These are phyloP conservation scores for Pocillopora meandrina DNA, from an alignment of 92 coral and sea anemone species.

Conservation along the genomic window DNA sequence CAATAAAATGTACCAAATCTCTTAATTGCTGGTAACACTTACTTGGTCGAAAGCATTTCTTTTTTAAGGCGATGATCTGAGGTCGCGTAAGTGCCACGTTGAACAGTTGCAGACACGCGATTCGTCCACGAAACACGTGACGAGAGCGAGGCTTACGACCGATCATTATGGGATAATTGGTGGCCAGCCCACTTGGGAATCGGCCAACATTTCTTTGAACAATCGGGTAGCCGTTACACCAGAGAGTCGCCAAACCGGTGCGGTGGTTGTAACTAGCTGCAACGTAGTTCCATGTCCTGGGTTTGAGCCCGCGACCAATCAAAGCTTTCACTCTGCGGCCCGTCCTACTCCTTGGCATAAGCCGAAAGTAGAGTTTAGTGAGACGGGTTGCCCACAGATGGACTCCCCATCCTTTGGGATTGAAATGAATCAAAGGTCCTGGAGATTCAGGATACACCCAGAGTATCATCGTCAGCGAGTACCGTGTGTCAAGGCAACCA, in stretches of 20 bases:
- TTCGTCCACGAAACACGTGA: constrained; percentile 67
- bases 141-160: constrained; percentile 60
- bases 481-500: constrained; percentile 64
- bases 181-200: constrained; percentile 73
- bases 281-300: constrained; percentile 58
- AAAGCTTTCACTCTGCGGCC: constrained; percentile 41
- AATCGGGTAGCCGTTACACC: constrained; percentile 71
- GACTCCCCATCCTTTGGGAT: constrained; percentile 71
- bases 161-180: constrained; percentile 73
- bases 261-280: constrained; percentile 58
- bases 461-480: constrained; percentile 61
- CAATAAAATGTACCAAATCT: not conserved
- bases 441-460: constrained; percentile 71
- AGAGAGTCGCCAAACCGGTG: constrained; percentile 74
- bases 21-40: not conserved
- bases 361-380: constrained; percentile 59
- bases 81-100: constrained; percentile 43
- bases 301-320: constrained; percentile 46
- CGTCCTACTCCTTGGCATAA: constrained; percentile 54
- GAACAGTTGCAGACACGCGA: constrained; percentile 66
- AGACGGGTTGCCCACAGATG: constrained; percentile 64
- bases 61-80: constrained; percentile 33
- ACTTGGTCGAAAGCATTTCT: constrained; percentile 38
- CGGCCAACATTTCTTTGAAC: constrained; percentile 68
- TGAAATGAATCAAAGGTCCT: constrained; percentile 72